Evolutionary conservation across 2,888 invertebrate genomes (phyloP), one percentile per base, ranked within the genome.

Genomic region (Ennomos fuscantarius): DNA sequence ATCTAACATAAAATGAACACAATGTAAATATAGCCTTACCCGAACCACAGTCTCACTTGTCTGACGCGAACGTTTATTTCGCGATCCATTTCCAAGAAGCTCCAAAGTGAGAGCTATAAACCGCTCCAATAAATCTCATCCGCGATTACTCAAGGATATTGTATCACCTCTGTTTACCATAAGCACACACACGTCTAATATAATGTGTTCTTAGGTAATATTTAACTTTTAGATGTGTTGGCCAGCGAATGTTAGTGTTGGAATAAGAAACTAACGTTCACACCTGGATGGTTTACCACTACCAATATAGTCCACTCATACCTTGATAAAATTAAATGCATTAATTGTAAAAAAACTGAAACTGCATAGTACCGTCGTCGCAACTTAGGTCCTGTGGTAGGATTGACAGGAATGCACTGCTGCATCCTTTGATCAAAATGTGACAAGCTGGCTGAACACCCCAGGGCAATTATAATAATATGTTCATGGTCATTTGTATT

Each of bases 231-330:
- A 51, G 35, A 58, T 54, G 24, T 44, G 48, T 56, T 49, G 40
- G 39, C 50, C 42, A 44, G 54, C 40, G 24, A 40, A 54, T 42
- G 50, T 55, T 49, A 15, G 34, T 50, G 44, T 51, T 55, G 43
- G 51, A 43, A 48, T 50, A 51, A 62, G 40, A 52, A 54, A 44
- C 57, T 55, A 46, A 13, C 53, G 48, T 57, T 59, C 42, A 56
- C 56, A 53, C 58, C 43, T 51, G 41, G 41, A 46, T 12, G 24
- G 35, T 48, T 32, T 40, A 11, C 34, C 24, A 37, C 10, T 35
- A 46, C 40, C 42, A 32, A 32, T 44, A 55, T 35, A 11, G 33
- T 39, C 24, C 44, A 44, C 15, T 5, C 24, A 24, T 6, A 24
- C 6, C 6, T 24, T 24, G 2, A 24, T 24, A 24, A 24, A 1